These are phyloP conservation scores for Vanacampus margaritifer DNA, from an alignment of 2,113 vertebrate genomes.

Conservation along the genomic window DNA sequence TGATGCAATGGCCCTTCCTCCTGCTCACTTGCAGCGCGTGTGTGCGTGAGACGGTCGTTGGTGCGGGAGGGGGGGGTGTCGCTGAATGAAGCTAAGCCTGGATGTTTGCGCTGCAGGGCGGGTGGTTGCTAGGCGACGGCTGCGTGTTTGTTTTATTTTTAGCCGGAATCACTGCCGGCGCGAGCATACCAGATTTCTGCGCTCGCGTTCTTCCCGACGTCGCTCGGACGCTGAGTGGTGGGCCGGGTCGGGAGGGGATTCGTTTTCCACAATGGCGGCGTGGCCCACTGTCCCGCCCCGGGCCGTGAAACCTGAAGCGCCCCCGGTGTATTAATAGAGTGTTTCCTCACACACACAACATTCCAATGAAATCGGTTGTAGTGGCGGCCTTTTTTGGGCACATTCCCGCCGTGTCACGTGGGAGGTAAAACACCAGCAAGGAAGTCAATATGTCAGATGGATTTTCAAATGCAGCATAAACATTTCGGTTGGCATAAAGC, in stretches of 20 bases:
- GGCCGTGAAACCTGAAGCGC: conserved; percentile 59
- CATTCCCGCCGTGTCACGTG: conserved; percentile 52
- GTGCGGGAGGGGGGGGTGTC: conserved; percentile 51
- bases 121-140: conserved; percentile 67
- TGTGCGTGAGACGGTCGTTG: conserved; percentile 20
- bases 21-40: conserved; percentile 24
- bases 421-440: conserved; percentile 19
- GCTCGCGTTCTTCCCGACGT: conserved; percentile 15
- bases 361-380: conserved; percentile 46
- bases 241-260: neutral
- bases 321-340: conserved; percentile 58
- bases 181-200: conserved; percentile 55
- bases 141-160: conserved; percentile 77
- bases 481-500: neutral
- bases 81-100: conserved; percentile 69
- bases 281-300: conserved; percentile 50
- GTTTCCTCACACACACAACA: conserved; percentile 33
- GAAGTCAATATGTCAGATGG: conserved; percentile 18
- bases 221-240: neutral
- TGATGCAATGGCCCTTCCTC: conserved; percentile 65
- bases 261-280: conserved; percentile 4
- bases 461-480: neutral
- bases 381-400: conserved; percentile 71
- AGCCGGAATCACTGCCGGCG: conserved; percentile 63
- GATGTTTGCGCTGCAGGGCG: conserved; percentile 68